phyloP scores from a whole-genome alignment of 2,797 vertebrate genomes.

The Acanthurus leucopareius region DNA sequence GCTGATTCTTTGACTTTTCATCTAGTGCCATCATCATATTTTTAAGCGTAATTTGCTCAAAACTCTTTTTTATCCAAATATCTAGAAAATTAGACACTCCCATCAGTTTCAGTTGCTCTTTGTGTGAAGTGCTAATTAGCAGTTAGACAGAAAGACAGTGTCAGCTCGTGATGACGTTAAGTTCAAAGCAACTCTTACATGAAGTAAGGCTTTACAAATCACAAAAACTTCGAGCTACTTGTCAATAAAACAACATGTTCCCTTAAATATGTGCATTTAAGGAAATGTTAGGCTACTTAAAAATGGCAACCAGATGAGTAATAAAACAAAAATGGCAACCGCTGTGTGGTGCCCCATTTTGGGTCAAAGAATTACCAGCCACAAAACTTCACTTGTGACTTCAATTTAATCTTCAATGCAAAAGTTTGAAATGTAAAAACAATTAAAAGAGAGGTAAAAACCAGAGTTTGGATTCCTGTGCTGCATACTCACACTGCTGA shows the following conservation, averaged over 20 bases:
- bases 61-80: too few relatives aligned
- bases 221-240: background rate
- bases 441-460: constrained; percentile 4
- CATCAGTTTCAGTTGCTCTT: background rate
- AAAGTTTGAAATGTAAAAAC: constrained; percentile 22
- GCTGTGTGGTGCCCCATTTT: background rate
- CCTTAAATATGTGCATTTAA: background rate
- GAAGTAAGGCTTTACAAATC: background rate
- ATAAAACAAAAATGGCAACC: background rate
- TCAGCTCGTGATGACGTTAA: background rate
- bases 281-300: background rate
- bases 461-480: constrained; percentile 11
- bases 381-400: background rate
- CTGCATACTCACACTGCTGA: constrained; percentile 17
- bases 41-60: too few relatives aligned
- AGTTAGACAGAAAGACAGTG: too few relatives aligned
- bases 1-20: too few relatives aligned
- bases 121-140: background rate
- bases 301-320: background rate
- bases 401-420: background rate
- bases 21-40: too few relatives aligned
- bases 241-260: background rate
- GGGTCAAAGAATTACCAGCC: constrained; percentile 2
- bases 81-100: background rate
- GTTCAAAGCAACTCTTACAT: background rate